Evolutionary conservation across 2,113 vertebrate species (phyloP).

Genomic region (Chaetorhynchus papuensis): DNA sequence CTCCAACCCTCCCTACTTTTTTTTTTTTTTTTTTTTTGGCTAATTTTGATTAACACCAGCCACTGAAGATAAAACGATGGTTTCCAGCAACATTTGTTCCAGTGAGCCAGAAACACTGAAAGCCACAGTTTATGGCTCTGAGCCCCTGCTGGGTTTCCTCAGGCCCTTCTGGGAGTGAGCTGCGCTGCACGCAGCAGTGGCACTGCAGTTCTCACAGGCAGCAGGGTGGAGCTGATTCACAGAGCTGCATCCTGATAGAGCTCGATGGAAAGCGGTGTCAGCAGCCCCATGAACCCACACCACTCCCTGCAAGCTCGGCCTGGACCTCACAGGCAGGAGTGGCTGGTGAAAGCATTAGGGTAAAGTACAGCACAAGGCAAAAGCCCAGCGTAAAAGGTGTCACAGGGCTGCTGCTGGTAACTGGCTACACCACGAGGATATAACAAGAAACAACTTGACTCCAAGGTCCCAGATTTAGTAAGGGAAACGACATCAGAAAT

Average conservation of each 20-base stretch:
- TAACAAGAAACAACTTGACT: neutral
- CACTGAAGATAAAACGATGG: neutral
- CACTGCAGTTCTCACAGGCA: neutral
- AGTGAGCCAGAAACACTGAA: neutral
- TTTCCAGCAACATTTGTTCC: neutral
- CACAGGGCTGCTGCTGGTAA: neutral
- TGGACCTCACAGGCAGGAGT: neutral
- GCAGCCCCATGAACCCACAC: fast-evolving
- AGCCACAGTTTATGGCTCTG: neutral
- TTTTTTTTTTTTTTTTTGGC: neutral
- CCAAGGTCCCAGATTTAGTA: neutral
- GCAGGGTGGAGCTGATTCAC: neutral
- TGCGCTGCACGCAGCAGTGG: fast-evolving
- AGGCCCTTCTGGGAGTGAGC: neutral
- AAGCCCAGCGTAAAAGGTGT: neutral
- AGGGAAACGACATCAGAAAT: neutral
- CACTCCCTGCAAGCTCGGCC: neutral
- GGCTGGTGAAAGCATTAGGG: neutral
- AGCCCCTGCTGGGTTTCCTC: neutral
- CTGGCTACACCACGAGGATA: neutral
- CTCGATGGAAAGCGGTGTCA: fast-evolving
- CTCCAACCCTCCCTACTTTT: neutral
- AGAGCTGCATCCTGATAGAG: fast-evolving
- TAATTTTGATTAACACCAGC: neutral
- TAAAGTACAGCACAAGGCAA: neutral